Evolutionary conservation across 2,797 vertebrate genomes (phyloP).

Genomic region (Nyctibius grandis): DNA sequence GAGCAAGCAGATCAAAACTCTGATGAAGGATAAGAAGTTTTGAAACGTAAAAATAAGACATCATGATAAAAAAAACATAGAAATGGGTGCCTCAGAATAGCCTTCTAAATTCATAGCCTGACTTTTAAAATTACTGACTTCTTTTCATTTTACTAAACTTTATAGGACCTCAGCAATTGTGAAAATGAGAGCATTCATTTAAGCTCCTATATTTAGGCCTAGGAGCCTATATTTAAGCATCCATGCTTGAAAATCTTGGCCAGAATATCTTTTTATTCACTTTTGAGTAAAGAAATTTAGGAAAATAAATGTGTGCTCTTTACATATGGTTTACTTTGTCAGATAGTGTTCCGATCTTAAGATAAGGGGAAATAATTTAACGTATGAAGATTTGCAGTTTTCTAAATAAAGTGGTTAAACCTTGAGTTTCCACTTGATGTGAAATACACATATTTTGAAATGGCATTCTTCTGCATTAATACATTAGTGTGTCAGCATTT

Average conservation of each 20-base stretch:
- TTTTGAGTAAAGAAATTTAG: constrained; percentile 7
- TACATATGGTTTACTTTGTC: background rate
- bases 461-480: background rate
- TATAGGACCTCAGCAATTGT: constrained; percentile 5
- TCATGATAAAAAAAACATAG: background rate
- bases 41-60: constrained; percentile 15
- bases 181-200: constrained; percentile 13
- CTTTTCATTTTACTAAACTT: background rate
- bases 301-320: background rate
- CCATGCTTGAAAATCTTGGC: constrained; percentile 11
- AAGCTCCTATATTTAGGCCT: constrained; percentile 1
- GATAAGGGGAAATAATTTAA: background rate
- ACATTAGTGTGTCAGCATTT: background rate
- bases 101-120: background rate
- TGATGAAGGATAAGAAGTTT: background rate
- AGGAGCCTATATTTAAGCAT: background rate
- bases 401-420: background rate
- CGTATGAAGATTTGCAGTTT: background rate
- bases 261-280: background rate
- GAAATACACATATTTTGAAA: background rate
- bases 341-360: background rate
- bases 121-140: background rate
- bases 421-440: background rate
- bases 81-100: background rate
- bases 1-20: constrained; percentile 14